phyloP scores from a whole-genome alignment of 1,140 invertebrate species.

The Glomeris maerens region DNA sequence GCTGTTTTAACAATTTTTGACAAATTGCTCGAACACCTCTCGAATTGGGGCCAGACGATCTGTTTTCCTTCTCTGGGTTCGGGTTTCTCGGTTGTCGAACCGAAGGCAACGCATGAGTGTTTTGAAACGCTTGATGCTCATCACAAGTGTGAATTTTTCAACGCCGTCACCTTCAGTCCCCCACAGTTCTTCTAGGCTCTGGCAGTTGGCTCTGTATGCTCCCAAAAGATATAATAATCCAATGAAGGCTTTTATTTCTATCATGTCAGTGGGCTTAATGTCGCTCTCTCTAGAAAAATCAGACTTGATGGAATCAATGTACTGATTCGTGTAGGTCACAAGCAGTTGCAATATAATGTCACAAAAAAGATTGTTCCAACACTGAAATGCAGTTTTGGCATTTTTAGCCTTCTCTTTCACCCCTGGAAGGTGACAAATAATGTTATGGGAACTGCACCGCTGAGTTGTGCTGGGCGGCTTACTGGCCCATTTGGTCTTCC shows the following conservation, averaged over 20 bases:
- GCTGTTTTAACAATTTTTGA: neutral
- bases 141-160: neutral
- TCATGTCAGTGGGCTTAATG: neutral
- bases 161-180: neutral
- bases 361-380: neutral
- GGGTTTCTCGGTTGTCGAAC: neutral
- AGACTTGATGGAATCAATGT: neutral
- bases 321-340: neutral
- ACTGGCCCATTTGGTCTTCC: neutral
- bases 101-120: neutral
- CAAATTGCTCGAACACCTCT: neutral
- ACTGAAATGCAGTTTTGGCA: neutral
- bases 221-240: neutral
- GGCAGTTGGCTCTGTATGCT: neutral
- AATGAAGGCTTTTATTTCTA: slow-evolving; percentile 1
- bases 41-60: neutral
- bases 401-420: neutral
- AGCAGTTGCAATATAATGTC: neutral
- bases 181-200: slow-evolving; percentile 11
- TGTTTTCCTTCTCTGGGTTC: neutral
- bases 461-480: neutral
- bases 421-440: neutral
- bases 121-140: neutral
- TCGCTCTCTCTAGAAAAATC: neutral
- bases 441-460: neutral